A percentile compares a stretch with the other conserved stretches of the same genome.
phyloP scores from a whole-genome alignment of 2,888 invertebrate genomes.

The Aspidiotus rigidus region DNA sequence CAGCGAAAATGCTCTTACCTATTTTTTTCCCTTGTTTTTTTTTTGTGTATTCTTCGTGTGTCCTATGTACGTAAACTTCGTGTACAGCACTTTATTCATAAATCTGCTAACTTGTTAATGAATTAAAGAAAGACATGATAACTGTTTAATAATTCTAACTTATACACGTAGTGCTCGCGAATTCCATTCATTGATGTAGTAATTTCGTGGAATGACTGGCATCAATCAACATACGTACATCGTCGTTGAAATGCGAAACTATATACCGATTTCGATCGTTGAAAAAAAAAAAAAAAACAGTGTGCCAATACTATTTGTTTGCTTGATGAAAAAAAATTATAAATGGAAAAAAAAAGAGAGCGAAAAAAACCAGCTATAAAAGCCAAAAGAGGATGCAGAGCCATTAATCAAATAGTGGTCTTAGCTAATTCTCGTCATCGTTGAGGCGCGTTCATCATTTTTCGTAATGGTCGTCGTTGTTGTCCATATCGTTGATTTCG shows the following conservation, averaged over 20 bases:
- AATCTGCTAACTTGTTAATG: conserved; percentile 1
- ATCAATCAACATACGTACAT: conserved; percentile 9
- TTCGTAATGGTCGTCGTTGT: conserved; percentile 24
- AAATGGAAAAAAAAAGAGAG: conserved; percentile 4
- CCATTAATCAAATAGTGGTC: conserved; percentile 29
- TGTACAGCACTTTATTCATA: background rate
- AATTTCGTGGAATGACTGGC: conserved; percentile 17
- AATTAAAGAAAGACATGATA: background rate
- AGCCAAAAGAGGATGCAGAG: conserved; percentile 32
- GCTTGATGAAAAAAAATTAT: background rate
- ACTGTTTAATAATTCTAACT: conserved; percentile 7
- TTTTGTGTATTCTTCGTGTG: too few relatives aligned
- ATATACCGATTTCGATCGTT: conserved; percentile 20
- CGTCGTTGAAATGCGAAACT: conserved; percentile 25
- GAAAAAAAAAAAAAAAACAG: conserved; percentile 19
- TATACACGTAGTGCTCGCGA: background rate
- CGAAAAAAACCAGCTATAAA: conserved; percentile 7
- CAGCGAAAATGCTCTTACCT: too few relatives aligned
- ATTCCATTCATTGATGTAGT: background rate
- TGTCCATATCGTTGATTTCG: conserved; percentile 18
- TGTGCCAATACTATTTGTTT: conserved; percentile 15
- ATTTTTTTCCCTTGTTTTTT: too few relatives aligned
- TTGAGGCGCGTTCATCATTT: conserved; percentile 29
- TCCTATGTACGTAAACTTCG: too few relatives aligned
- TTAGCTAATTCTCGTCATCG: conserved; percentile 29